Base-by-base conservation (phyloP, 2,888 invertebrate species). In the Cephus rjabovi region DNA sequence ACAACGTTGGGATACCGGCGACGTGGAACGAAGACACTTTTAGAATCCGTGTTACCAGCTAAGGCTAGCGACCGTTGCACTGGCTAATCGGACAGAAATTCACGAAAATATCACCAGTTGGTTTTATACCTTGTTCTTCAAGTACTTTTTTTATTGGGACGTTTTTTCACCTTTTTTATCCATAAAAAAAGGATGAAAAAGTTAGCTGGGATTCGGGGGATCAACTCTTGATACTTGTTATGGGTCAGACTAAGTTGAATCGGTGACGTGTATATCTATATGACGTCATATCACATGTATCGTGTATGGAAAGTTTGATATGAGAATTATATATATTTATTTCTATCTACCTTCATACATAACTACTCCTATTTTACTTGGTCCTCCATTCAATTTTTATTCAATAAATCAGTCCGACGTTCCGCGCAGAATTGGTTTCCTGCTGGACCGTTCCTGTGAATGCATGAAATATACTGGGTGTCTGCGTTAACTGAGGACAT, bases 351-450 rank as follows among this genome's bases (percentile, higher is more conserved):
- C 56, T 71, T 71, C 30, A 2, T 31, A 71, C 71, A 30, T 33
- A 71, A 11, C 33, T 71, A 33, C 71, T 71, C 71, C 33, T 71
- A 71, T 71, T 71, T 71, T 71, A 71, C 31, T 71, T 33, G 71
- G 71, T 12, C 31, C 56, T 31, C 71, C 34, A 71, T 71, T 71
- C 71, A 71, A 71, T 71, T 71, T 71, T 71, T 71, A 71, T 71
- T 71, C 71, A 31, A 71, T 71, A 71, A 71, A 71, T 71, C 71
- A 71, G 71, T 15, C 34, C 71, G 71, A 71, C 71, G 71, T 71
- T 71, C 71, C 33, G 71, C 31, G 71, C 71, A 71, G 71, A 71
- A 71, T 71, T 71, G 71, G 71, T 71, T 71, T 71, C 71, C 71
- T 71, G 71, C 33, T 71, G 71, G 71, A 71, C 71, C 71, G 71